A percentile compares a stretch with the other conserved stretches of the same genome.
Conservation (phyloP, 2,113 vertebrate genomes). For the Cyprinodon variegatus region DNA sequence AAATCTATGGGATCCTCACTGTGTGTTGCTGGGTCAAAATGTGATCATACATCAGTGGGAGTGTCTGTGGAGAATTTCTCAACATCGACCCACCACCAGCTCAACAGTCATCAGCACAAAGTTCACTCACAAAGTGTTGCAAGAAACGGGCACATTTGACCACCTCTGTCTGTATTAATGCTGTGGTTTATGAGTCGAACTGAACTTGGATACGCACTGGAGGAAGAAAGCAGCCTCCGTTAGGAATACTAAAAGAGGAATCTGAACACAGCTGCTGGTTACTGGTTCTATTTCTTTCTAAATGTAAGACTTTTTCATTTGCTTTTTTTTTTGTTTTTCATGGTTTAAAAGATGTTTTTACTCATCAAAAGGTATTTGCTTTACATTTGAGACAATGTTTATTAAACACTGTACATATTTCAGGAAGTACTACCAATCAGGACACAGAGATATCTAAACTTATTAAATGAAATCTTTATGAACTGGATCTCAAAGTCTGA, state of each 20-base stretch:
- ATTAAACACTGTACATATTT: no score
- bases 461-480: no score
- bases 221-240: not conserved
- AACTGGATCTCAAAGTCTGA: no score
- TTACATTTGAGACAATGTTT: no score
- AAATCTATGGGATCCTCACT: not conserved
- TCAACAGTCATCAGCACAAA: constrained; percentile 66
- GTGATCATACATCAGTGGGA: constrained; percentile 9
- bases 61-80: constrained; percentile 45
- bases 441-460: no score
- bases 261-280: constrained; percentile 3
- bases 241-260: constrained; percentile 3
- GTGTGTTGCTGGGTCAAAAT: constrained; percentile 4
- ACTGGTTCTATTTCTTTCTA: not conserved
- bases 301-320: constrained; percentile 3
- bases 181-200: not conserved
- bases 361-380: not conserved
- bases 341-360: not conserved
- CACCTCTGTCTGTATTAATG: not conserved
- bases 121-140: constrained; percentile 61
- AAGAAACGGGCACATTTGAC: constrained; percentile 8
- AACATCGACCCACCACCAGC: constrained; percentile 42
- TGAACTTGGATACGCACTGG: not conserved
- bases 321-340: not conserved
- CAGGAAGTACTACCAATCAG: no score